Base-by-base conservation (phyloP, 1,140 invertebrate genomes). In the Anastrepha ludens region DNA sequence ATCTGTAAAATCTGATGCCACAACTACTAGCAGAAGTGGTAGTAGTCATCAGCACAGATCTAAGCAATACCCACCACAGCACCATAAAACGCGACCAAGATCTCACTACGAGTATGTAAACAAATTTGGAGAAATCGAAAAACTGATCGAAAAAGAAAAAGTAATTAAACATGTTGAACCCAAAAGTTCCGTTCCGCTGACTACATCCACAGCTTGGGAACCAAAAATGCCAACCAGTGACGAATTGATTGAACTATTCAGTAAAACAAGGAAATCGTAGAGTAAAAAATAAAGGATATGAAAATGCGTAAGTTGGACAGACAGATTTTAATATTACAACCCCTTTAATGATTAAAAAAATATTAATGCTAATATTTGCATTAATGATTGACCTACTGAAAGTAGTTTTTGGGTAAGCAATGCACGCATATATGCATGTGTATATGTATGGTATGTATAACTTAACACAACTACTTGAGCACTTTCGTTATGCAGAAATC, bases 41-140 rank as follows among this genome's bases (percentile, higher is more conserved):
- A 67, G 11, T 39, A 2, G 20, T 3, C 29, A 41, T 20, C 65
- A 67, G 29, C 7, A 13, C 15, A 67, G 29, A 41, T 41, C 3
- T 67, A 67, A 67, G 39, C 65, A 29, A 5, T 11, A 67, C 9
- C 5, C 15, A 17, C 1, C 6, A 29, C 64, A 65, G n/a, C 15
- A 64, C 20, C 62, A 64, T 64, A 17, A 15, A n/a, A 58, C 0
- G 15, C 74, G 50, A 9, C 74, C 41, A n/a, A 9, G 41, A 78
- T 5, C 41, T 8, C 74, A 55, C 6, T 41, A 47, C 11, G 50
- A 81, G 9, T 81, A 85, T 39, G 78, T 85, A 17, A 85, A 85
- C 50, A 85, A 85, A 59, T 85, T 85, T 85, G 78, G 78, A 0
- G 78, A 85, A 85, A 85, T 85, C 29, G 78, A 85, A 13, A 85